phyloP scores from a whole-genome alignment of 2,888 invertebrate species.

The Rhingia campestris region DNA sequence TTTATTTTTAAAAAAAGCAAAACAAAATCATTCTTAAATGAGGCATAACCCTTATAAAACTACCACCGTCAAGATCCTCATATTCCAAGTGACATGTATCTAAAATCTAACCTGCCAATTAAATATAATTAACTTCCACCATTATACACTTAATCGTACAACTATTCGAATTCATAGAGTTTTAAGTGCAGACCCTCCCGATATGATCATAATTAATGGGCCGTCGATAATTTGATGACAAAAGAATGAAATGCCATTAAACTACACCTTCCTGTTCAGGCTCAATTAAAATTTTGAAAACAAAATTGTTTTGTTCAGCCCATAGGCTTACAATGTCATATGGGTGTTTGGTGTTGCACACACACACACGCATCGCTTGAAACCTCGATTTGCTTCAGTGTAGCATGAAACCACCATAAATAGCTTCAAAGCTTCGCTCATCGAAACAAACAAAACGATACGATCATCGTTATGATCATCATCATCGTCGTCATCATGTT shows the following conservation, averaged over 20 bases:
- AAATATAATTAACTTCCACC: slow-evolving; percentile 49
- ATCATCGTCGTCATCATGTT: slow-evolving; percentile 12
- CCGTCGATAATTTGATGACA: slow-evolving; percentile 40
- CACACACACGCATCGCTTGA: slow-evolving; percentile 37
- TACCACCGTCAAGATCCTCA: background rate
- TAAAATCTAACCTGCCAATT: slow-evolving; percentile 46
- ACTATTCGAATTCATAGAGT: slow-evolving; percentile 34
- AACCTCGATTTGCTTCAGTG: slow-evolving; percentile 58
- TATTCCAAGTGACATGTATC: slow-evolving; percentile 1
- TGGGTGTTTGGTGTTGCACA: slow-evolving; percentile 53
- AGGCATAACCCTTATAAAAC: too few relatives aligned
- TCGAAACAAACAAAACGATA: slow-evolving; percentile 32
- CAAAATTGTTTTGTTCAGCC: background rate
- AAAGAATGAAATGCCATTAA: slow-evolving; percentile 40
- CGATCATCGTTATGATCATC: slow-evolving; percentile 33
- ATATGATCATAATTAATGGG: slow-evolving; percentile 37
- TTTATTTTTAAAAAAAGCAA: too few relatives aligned
- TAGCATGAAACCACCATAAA: slow-evolving; percentile 68
- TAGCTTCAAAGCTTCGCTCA: slow-evolving; percentile 51
- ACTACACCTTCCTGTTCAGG: slow-evolving; percentile 62
- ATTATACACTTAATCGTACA: slow-evolving; percentile 36
- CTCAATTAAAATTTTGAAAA: slow-evolving; percentile 56
- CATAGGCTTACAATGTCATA: slow-evolving; percentile 23
- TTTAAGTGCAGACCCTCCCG: background rate
- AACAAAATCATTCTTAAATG: too few relatives aligned